Percentiles rank a stretch among this genome's conserved stretches.
Conservation (phyloP, 2,888 invertebrate species). For the Sphaerolaimus hirsutus region DNA sequence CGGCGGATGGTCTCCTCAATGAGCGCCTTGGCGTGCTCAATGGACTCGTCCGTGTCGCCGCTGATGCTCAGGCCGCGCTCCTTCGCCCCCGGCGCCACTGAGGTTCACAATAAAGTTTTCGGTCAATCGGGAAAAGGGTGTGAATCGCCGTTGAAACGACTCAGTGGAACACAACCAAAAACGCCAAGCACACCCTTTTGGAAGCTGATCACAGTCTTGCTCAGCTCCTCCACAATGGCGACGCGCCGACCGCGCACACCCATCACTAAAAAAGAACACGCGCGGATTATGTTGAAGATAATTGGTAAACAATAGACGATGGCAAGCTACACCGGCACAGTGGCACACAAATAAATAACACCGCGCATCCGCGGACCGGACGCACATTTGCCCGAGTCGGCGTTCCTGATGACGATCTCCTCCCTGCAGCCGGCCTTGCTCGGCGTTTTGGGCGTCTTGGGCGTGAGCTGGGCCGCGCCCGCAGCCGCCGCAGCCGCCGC, state of each 20-base stretch:
- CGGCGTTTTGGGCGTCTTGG: conserved; percentile 36
- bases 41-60: conserved; percentile 71
- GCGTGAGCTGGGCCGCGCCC: no score
- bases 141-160: no score
- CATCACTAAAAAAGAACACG: conserved; percentile 66
- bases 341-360: no score
- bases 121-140: neutral
- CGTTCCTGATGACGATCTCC: conserved; percentile 75
- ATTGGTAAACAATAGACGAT: no score
- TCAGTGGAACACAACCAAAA: neutral
- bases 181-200: conserved; percentile 38
- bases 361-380: no score
- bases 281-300: no score
- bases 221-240: conserved; percentile 93
- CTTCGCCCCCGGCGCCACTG: conserved; percentile 77
- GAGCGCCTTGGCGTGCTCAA: conserved; percentile 65
- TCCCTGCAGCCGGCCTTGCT: conserved; percentile 81
- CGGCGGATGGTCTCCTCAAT: conserved; percentile 82
- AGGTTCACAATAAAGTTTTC: conserved; percentile 23
- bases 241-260: conserved; percentile 92
- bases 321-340: no score
- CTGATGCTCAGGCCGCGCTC: conserved; percentile 82
- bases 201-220: conserved; percentile 92
- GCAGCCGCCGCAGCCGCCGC: no score
- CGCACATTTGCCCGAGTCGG: conserved; percentile 80